These are phyloP conservation scores for Cepaea nemoralis DNA, from an alignment of 1,140 invertebrate species.

Conservation along the genomic window DNA sequence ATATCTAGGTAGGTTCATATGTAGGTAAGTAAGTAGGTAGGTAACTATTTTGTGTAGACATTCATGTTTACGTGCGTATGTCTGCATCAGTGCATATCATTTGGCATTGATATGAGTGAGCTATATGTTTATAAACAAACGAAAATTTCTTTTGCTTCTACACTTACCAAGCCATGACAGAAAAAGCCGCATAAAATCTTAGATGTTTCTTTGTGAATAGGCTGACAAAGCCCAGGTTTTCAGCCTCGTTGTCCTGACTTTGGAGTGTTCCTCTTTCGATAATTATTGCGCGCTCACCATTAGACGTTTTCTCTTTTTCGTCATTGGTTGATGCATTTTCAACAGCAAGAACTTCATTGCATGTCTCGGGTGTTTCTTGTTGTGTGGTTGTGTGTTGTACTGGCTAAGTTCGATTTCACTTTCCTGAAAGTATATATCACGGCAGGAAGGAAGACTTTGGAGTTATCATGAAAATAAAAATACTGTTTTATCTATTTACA, in stretches of 20 bases:
- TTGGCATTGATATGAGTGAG: too few species aligned
- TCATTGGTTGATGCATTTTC: neutral
- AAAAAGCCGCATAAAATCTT: neutral
- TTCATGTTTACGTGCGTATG: too few species aligned
- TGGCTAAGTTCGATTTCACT: neutral
- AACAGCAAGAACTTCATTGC: neutral
- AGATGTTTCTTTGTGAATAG: neutral
- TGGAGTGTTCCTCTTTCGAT: neutral
- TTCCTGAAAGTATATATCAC: neutral
- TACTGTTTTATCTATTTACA: too few species aligned
- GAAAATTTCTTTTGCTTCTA: too few species aligned
- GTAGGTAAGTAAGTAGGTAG: too few species aligned
- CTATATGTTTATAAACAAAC: too few species aligned
- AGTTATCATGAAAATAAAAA: too few species aligned
- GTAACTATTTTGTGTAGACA: too few species aligned
- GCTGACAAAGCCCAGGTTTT: neutral
- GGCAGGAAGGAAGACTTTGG: neutral
- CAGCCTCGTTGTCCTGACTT: neutral
- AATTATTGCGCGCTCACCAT: neutral
- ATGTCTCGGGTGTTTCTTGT: neutral
- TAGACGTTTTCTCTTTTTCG: neutral
- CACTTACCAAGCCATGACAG: neutral
- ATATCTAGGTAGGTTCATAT: too few species aligned
- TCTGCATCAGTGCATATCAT: too few species aligned
- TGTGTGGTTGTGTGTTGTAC: neutral